A percentile compares a stretch with the other conserved stretches of the same genome.
Evolutionary conservation across 2,797 vertebrate genomes (phyloP).

Genomic region (Betta splendens): DNA sequence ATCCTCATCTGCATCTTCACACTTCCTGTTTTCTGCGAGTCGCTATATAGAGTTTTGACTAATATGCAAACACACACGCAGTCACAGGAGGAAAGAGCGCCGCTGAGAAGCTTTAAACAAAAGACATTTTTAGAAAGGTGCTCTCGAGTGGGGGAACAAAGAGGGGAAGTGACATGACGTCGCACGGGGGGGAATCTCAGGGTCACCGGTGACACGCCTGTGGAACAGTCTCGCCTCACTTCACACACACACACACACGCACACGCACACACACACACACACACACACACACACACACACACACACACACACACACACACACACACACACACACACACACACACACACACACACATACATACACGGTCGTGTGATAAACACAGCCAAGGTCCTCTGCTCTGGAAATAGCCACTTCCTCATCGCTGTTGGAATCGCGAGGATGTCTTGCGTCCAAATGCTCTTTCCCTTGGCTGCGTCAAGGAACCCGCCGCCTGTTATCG

Average conservation of each 20-base stretch:
- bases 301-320: too few relatives aligned
- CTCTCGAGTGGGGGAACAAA: constrained; percentile 85
- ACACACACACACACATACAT: constrained; percentile 35
- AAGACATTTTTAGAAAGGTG: constrained; percentile 89
- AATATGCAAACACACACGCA: constrained; percentile 47
- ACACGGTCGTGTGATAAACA: constrained; percentile 39
- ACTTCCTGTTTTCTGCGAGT: constrained; percentile 79
- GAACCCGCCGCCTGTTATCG: constrained; percentile 30
- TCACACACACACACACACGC: too few relatives aligned
- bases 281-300: constrained; percentile 34
- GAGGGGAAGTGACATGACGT: constrained; percentile 87
- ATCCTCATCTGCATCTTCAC: constrained; percentile 79
- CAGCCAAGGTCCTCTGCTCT: constrained; percentile 53
- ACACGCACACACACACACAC: constrained; percentile 46
- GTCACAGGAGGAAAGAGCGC: constrained; percentile 81
- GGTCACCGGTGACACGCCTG: constrained; percentile 82
- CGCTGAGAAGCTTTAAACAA: constrained; percentile 87
- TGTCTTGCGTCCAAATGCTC: constrained; percentile 49
- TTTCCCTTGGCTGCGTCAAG: constrained; percentile 30
- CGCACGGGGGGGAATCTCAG: constrained; percentile 77
- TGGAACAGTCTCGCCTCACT: constrained; percentile 67
- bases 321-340: constrained; percentile 50
- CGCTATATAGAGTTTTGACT: constrained; percentile 72
- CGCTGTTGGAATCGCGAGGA: constrained; percentile 58
- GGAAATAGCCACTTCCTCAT: constrained; percentile 67